Conservation (phyloP, 64 coral and sea anemone species). For the Trachythela sp. region DNA sequence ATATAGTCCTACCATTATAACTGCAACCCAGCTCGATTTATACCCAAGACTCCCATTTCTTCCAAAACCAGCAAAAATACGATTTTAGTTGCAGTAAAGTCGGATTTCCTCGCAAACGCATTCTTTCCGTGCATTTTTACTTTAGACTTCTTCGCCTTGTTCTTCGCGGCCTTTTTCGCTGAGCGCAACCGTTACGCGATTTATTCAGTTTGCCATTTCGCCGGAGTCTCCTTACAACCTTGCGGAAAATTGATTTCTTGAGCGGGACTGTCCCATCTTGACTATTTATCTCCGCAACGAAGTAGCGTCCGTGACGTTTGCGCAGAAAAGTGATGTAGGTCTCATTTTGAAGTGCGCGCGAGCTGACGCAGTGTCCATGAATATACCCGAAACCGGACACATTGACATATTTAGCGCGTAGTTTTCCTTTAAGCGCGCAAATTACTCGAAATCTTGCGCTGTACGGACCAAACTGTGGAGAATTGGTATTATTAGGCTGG, state of each 20-base stretch:
- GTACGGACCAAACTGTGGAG: slow-evolving; percentile 45
- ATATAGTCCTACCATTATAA: not conserved
- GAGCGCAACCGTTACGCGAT: not conserved
- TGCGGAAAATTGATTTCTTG: slow-evolving; percentile 49
- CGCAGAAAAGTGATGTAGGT: slow-evolving; percentile 64
- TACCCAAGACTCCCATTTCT: not conserved
- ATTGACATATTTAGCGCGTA: slow-evolving; percentile 57
- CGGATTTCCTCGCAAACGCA: not conserved
- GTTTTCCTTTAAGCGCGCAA: slow-evolving; percentile 72
- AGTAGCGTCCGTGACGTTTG: slow-evolving; percentile 29
- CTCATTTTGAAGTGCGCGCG: slow-evolving; percentile 68
- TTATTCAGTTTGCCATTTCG: not conserved
- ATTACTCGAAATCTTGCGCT: slow-evolving; percentile 63
- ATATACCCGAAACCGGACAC: slow-evolving; percentile 73
- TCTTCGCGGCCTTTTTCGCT: not conserved
- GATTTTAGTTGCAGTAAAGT: not conserved
- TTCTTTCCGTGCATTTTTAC: not conserved
- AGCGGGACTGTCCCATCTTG: slow-evolving; percentile 57
- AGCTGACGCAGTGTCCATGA: slow-evolving; percentile 67
- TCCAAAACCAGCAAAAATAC: not conserved
- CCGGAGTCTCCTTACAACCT: not conserved
- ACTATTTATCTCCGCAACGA: slow-evolving; percentile 59
- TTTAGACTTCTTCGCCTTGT: not conserved
- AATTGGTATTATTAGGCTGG: slow-evolving; percentile 5
- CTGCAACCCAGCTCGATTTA: not conserved